Evolutionary conservation across 2,113 vertebrate genomes (phyloP).

Genomic region (Albula goreensis): DNA sequence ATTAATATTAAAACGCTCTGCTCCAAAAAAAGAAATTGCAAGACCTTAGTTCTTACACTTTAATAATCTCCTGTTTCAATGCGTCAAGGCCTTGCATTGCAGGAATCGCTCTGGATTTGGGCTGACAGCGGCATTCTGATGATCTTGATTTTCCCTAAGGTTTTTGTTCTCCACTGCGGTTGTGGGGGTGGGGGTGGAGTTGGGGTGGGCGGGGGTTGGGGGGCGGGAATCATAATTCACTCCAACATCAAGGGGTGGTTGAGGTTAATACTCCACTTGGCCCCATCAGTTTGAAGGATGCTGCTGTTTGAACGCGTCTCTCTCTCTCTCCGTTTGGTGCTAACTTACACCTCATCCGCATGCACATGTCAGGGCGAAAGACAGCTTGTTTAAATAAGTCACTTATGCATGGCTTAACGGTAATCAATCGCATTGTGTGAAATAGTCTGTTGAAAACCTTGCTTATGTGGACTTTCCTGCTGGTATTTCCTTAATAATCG

Average conservation of each 20-base stretch:
- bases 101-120: conserved; percentile 12
- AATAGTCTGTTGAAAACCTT: not conserved
- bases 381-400: not conserved
- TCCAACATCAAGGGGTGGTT: conserved; percentile 39
- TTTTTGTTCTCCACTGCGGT: conserved; percentile 12
- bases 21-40: conserved; percentile 18
- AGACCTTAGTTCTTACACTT: not conserved
- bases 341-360: too few species aligned
- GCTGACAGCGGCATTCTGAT: not conserved
- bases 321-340: not conserved
- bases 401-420: not conserved
- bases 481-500: not conserved
- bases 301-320: not conserved
- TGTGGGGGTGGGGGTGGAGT: conserved; percentile 1
- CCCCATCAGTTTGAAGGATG: conserved; percentile 35
- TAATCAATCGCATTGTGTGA: not conserved
- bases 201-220: conserved; percentile 28
- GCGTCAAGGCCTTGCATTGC: conserved; percentile 4
- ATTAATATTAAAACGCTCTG: conserved; percentile 28
- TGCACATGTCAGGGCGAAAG: not conserved
- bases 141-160: conserved; percentile 1
- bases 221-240: conserved; percentile 16
- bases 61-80: conserved; percentile 30
- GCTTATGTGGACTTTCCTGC: not conserved
- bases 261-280: conserved; percentile 31